Evolutionary conservation across 2,797 vertebrate species (phyloP).

Genomic region (Macroramphosus scolopax): DNA sequence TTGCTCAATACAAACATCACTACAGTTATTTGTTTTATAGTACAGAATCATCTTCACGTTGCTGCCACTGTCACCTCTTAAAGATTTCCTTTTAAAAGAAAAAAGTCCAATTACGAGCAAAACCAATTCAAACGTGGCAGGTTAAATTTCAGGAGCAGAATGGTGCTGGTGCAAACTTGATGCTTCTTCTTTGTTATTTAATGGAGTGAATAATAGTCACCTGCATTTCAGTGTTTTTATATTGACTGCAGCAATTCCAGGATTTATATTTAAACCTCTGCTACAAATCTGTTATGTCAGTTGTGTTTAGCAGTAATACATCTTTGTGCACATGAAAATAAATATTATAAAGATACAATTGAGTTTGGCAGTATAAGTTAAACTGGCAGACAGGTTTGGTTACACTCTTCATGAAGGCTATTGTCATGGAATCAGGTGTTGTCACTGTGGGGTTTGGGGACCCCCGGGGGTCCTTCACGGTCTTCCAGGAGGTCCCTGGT

Average conservation of each 20-base stretch:
- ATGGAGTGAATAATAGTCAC: slow-evolving; percentile 4
- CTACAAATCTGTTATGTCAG: no score
- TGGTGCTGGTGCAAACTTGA: slow-evolving; percentile 12
- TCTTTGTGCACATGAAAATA: not conserved
- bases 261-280: slow-evolving; percentile 13
- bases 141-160: slow-evolving; percentile 7
- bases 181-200: slow-evolving; percentile 1
- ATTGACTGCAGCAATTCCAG: slow-evolving; percentile 7
- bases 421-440: no score
- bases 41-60: not conserved
- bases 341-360: no score
- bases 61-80: not conserved
- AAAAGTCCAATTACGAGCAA: not conserved
- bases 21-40: not conserved
- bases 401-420: no score
- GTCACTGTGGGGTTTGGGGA: no score
- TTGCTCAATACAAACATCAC: not conserved
- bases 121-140: not conserved
- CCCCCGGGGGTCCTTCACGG: no score
- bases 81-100: not conserved
- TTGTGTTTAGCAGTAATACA: slow-evolving; percentile 4
- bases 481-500: not conserved
- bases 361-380: no score
- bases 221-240: not conserved
- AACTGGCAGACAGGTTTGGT: no score